These are phyloP conservation scores for Caerostris extrusa DNA, from an alignment of 1,140 invertebrate species.

Conservation along the genomic window DNA sequence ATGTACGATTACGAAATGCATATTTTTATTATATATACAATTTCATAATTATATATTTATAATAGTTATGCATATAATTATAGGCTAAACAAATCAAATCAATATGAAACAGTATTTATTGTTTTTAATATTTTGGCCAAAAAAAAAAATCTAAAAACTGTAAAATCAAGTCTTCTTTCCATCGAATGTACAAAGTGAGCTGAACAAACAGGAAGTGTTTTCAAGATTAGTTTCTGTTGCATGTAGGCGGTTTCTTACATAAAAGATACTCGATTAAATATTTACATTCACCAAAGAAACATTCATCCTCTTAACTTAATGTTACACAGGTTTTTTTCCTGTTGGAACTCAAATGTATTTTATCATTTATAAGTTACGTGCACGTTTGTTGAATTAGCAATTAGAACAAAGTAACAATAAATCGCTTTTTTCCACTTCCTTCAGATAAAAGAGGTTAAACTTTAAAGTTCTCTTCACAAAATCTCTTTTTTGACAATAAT, in stretches of 20 bases:
- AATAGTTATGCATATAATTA: no score
- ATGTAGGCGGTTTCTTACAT: not conserved
- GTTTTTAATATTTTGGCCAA: no score
- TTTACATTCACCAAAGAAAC: not conserved
- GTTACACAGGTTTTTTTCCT: not conserved
- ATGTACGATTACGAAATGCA: no score
- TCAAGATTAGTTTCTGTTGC: not conserved
- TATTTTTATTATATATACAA: no score
- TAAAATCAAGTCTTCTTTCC: not conserved
- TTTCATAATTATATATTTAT: no score
- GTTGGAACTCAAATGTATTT: not conserved
- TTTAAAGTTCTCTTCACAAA: not conserved
- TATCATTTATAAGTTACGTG: not conserved
- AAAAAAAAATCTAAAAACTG: not conserved
- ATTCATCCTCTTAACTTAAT: not conserved
- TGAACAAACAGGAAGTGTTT: slow-evolving; percentile 16
- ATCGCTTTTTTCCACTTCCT: not conserved
- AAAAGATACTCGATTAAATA: not conserved
- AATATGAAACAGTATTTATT: no score
- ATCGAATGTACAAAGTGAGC: not conserved
- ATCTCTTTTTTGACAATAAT: not conserved
- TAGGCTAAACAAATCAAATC: no score
- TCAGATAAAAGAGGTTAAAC: not conserved
- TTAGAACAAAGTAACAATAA: not conserved
- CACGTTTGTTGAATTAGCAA: not conserved